Base-by-base conservation (phyloP, 2,797 vertebrate genomes). In the Eurystomus glaucurus region DNA sequence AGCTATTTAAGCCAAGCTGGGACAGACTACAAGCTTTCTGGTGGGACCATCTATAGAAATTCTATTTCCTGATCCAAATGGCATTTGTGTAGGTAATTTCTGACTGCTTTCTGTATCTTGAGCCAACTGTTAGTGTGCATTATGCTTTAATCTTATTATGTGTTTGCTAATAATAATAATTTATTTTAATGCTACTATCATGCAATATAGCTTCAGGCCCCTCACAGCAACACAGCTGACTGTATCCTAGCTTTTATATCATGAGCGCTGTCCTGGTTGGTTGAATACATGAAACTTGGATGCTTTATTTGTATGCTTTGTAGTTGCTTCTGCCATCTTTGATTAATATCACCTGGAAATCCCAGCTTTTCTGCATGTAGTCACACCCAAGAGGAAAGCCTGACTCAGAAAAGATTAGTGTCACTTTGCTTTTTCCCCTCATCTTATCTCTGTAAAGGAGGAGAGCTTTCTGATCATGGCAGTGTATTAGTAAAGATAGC, bases 261-360 rank as follows among this genome's bases (percentile, higher is more conserved):
- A 1, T 51, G 28, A 86, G 23, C 5, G 2, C 79, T 94, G 86
- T 75, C 89, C 93, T 92, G 76, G 23, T 62, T 91, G 86, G 84
- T 92, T 97, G 83, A 84, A 77, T 88, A 78, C 54, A 69, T 92
- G 70, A 93, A 92, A 96, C 77, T 85, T 77, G 85, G 89, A 75
- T 88, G 85, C 77, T 90, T 96, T 93, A 94, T 97, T 96, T 96
- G 92, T 96, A 90, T 92, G 90, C 96, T 95, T 94, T 91, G 79
- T 97, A 94, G 93, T 85, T 92, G 88, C 86, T 95, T 93, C 96
- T 97, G 92, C 93, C 93, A 83, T 90, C 82, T 96, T 95, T 85
- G 69, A 96, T 97, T 96, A 96, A 51, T 60, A 86, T 97, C 94
- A 95, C 90, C 96, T 97, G 88, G 88, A 97, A 97, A 95, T 81